Conservation (phyloP, 2,113 vertebrate genomes). For the Eupsittula cactorum region DNA sequence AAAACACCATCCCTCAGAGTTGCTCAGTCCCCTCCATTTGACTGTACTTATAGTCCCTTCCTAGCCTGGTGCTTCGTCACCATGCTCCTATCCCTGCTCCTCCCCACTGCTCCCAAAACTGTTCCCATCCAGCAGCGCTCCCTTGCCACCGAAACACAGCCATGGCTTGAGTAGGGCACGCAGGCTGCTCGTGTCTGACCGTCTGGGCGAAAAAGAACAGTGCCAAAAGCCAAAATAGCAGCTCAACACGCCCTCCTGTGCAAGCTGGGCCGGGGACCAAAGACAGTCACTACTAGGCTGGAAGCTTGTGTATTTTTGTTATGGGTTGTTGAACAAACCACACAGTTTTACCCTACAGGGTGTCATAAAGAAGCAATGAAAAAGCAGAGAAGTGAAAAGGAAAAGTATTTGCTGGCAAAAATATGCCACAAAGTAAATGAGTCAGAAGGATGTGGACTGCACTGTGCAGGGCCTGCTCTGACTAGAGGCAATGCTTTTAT, state of each 20-base stretch:
- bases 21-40: background rate
- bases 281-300: background rate
- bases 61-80: background rate
- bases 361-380: conserved; percentile 61
- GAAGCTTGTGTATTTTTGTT: conserved; percentile 43
- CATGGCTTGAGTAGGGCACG: background rate
- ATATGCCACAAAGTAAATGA: conserved; percentile 24
- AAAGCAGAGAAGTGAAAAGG: conserved; percentile 47
- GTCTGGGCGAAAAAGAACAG: background rate
- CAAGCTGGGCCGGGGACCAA: conserved; percentile 13
- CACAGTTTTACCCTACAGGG: conserved; percentile 60
- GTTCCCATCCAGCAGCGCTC: accelerated
- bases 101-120: background rate
- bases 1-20: background rate
- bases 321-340: conserved; percentile 60
- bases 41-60: background rate
- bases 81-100: background rate
- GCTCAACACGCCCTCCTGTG: background rate
- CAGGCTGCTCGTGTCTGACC: background rate
- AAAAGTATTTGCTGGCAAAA: conserved; percentile 40
- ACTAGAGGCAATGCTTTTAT: conserved; percentile 7
- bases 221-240: background rate
- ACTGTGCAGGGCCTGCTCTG: background rate
- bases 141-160: background rate
- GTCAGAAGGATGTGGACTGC: background rate